phyloP scores from a whole-genome alignment of 2,888 invertebrate genomes.

The Tetranychus piercei region DNA sequence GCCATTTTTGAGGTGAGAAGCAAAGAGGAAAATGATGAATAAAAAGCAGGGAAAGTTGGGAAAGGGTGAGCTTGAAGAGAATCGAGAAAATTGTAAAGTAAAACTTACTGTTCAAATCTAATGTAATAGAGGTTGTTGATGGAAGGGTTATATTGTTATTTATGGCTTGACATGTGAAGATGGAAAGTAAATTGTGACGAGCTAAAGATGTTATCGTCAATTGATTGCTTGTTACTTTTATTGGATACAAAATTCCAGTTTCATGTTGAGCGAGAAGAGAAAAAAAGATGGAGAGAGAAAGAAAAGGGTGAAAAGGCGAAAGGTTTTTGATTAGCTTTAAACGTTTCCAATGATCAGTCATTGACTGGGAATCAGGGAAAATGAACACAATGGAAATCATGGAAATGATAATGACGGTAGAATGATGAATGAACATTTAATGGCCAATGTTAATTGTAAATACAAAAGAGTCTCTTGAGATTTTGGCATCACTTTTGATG shows the following conservation, averaged over 20 bases:
- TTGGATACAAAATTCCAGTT: neutral
- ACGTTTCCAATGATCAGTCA: no score
- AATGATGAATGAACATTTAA: neutral
- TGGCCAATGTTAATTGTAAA: neutral
- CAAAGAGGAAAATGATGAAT: neutral
- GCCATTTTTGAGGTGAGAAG: neutral
- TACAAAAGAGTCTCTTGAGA: no score
- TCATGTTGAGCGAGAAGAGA: neutral
- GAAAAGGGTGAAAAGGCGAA: neutral
- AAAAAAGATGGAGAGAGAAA: neutral
- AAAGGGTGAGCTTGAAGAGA: neutral
- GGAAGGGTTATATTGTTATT: conserved; percentile 28
- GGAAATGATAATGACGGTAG: neutral
- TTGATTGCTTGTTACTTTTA: conserved; percentile 21
- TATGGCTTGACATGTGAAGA: conserved; percentile 26
- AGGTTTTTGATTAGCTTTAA: neutral
- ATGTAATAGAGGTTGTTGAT: conserved; percentile 49
- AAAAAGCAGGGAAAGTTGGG: neutral
- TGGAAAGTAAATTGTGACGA: conserved; percentile 24
- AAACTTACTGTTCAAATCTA: conserved; percentile 68
- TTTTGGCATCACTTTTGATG: no score
- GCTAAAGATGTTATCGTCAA: conserved; percentile 19
- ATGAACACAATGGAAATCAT: neutral
- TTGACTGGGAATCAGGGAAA: neutral
- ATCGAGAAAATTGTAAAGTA: neutral